Evolutionary conservation across 2,113 vertebrate genomes (phyloP).

Genomic region (Macquaria ambigua): DNA sequence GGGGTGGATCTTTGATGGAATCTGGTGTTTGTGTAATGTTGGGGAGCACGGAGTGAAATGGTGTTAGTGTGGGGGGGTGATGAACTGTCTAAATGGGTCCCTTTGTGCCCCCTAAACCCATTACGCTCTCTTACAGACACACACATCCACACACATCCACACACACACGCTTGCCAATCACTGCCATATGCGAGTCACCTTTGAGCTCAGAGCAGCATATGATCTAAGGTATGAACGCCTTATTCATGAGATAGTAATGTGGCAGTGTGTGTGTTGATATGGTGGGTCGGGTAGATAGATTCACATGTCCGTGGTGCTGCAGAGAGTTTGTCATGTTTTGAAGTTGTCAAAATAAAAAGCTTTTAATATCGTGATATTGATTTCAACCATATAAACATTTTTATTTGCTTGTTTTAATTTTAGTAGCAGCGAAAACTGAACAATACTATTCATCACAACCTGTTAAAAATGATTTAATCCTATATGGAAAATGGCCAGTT

Average conservation of each 20-base stretch:
- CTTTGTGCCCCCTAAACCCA: slow-evolving; percentile 76
- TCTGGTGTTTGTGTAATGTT: slow-evolving; percentile 81
- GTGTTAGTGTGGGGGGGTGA: slow-evolving; percentile 55
- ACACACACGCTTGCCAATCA: slow-evolving; percentile 70
- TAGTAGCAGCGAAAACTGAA: background rate
- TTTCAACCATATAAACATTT: background rate
- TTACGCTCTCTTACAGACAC: slow-evolving; percentile 50
- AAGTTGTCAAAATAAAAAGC: background rate
- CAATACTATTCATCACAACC: background rate
- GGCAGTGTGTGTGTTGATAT: background rate
- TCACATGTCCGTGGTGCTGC: background rate
- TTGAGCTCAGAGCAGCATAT: slow-evolving; percentile 39
- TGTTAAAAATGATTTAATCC: background rate
- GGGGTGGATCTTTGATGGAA: slow-evolving; percentile 73
- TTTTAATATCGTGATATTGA: no score
- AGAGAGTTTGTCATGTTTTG: slow-evolving; percentile 3
- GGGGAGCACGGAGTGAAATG: slow-evolving; percentile 57
- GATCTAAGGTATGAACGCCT: slow-evolving; percentile 54
- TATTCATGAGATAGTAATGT: slow-evolving; percentile 47
- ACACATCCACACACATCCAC: slow-evolving; percentile 29
- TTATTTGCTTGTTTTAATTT: background rate
- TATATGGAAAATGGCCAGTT: background rate
- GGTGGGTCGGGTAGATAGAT: background rate
- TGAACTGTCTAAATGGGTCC: slow-evolving; percentile 77
- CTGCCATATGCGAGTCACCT: slow-evolving; percentile 73